Evolutionary conservation across 2,113 vertebrate species (phyloP).

Genomic region (Anoura caudifer): DNA sequence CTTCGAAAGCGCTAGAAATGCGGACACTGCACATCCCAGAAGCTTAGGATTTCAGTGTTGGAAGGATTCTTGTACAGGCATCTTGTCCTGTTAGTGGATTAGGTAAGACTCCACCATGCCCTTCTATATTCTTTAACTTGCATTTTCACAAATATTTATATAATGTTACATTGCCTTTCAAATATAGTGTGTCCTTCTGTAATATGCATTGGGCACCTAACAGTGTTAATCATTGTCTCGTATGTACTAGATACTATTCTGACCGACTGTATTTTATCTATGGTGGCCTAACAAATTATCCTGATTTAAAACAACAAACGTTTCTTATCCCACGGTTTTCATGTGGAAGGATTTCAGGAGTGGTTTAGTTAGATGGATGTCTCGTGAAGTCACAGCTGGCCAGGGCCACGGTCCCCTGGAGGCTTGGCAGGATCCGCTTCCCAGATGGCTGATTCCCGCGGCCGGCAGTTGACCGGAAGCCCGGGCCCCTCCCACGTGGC

Average conservation of each 20-base stretch:
- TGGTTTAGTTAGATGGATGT: neutral
- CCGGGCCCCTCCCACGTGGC: neutral
- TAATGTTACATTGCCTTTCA: neutral
- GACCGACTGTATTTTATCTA: neutral
- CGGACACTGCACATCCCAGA: neutral
- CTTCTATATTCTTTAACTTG: neutral
- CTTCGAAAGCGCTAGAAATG: neutral
- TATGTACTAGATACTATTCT: neutral
- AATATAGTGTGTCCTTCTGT: neutral
- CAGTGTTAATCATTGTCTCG: neutral
- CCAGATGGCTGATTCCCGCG: rapidly evolving
- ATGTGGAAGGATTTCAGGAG: neutral
- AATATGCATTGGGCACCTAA: neutral
- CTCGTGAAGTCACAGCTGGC: neutral
- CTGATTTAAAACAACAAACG: neutral
- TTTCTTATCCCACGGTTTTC: neutral
- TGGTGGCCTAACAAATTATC: neutral
- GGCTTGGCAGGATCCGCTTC: neutral
- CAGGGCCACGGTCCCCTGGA: neutral
- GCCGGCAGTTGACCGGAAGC: neutral
- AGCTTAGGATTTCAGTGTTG: neutral
- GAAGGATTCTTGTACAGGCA: neutral
- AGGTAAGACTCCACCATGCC: neutral
- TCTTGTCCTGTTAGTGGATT: neutral
- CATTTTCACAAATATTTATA: neutral